Conservation (phyloP, 2,888 invertebrate genomes). For the Chalcosyrphus nemorum region DNA sequence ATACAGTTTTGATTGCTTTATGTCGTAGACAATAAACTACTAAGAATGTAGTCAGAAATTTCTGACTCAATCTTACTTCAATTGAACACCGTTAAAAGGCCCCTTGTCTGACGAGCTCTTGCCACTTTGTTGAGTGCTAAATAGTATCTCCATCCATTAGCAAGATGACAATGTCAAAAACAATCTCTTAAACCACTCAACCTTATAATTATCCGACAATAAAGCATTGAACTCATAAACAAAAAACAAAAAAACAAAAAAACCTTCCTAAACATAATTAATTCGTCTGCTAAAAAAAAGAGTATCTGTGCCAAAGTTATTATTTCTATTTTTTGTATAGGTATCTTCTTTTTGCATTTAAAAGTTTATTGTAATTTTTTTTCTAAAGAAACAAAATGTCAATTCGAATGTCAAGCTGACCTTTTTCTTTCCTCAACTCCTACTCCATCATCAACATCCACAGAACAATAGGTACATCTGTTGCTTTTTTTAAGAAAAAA, state of each 20-base stretch:
- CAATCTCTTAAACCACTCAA: background rate
- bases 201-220: background rate
- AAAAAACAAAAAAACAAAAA: conserved; percentile 24
- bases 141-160: background rate
- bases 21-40: no score
- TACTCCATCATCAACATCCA: background rate
- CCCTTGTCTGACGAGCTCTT: background rate
- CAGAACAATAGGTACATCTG: background rate
- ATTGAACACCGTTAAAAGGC: no score
- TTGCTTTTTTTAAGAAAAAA: background rate
- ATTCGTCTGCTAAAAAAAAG: background rate
- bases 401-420: conserved; percentile 29
- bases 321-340: conserved; percentile 1
- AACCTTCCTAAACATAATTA: conserved; percentile 3
- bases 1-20: no score
- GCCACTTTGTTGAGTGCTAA: background rate
- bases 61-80: no score
- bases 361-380: background rate
- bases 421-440: conserved; percentile 1
- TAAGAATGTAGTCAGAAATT: no score
- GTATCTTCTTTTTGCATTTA: background rate
- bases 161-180: background rate
- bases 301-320: conserved; percentile 19
- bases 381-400: conserved; percentile 28
- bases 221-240: background rate